Percentiles rank a stretch among this genome's conserved stretches.
Evolutionary conservation across 2,888 invertebrate species (phyloP).

Genomic region (Entomobrya multifasciata): DNA sequence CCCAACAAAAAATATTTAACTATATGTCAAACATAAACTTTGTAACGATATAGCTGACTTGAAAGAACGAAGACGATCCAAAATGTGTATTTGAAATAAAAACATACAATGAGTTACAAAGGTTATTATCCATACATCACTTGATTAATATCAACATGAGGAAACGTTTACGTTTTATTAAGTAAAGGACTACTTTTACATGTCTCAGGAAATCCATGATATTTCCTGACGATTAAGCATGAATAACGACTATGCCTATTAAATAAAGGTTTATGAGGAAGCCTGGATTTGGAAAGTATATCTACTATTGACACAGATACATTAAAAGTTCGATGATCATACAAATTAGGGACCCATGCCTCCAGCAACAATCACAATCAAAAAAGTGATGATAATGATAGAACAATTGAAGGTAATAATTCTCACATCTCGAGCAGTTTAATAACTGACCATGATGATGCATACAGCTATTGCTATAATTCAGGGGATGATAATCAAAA

Average conservation of each 20-base stretch:
- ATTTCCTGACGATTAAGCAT: neutral
- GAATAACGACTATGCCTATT: slow-evolving; percentile 13
- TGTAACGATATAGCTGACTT: neutral
- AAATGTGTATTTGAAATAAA: too few species aligned
- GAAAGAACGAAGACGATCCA: too few species aligned
- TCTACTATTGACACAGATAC: neutral
- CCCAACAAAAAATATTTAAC: slow-evolving; percentile 15
- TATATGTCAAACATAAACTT: neutral
- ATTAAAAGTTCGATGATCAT: slow-evolving; percentile 12
- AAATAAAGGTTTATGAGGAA: neutral
- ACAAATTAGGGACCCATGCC: slow-evolving; percentile 8
- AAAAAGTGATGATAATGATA: slow-evolving; percentile 56
- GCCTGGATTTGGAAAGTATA: slow-evolving; percentile 1
- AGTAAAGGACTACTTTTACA: neutral
- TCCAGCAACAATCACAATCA: slow-evolving; percentile 45
- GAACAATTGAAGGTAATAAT: slow-evolving; percentile 57
- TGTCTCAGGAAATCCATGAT: neutral
- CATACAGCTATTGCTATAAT: neutral
- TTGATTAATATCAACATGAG: neutral
- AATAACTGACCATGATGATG: slow-evolving; percentile 18
- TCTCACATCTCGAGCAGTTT: slow-evolving; percentile 58
- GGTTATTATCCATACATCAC: neutral
- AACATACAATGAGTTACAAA: too few species aligned
- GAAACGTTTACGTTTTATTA: neutral
- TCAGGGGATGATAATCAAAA: slow-evolving; percentile 50